These are phyloP conservation scores for Chaenodraco wilsoni DNA, from an alignment of 2,797 vertebrate genomes.

Conservation along the genomic window DNA sequence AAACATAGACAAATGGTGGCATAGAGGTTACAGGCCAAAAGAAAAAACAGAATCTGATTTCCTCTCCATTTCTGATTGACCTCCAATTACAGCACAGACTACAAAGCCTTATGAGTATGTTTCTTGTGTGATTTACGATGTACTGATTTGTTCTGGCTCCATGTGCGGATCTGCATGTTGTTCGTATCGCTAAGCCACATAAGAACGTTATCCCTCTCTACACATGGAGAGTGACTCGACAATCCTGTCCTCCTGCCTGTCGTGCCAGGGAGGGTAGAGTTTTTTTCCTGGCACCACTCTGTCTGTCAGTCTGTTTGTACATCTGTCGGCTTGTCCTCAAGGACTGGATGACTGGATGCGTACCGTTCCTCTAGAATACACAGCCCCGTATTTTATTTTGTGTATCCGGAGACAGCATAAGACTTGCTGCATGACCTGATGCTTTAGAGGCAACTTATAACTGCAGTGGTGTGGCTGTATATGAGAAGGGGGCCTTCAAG, in stretches of 20 bases:
- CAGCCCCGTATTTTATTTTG: constrained; percentile 50
- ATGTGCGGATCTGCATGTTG: constrained; percentile 39
- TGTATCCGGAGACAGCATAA: constrained; percentile 28
- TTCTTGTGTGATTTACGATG: constrained; percentile 10
- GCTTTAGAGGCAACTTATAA: constrained; percentile 2
- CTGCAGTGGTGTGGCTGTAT: background rate
- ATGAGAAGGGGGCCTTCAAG: background rate
- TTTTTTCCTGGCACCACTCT: constrained; percentile 55
- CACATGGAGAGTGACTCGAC: constrained; percentile 42
- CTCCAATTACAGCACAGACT: background rate
- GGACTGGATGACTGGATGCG: constrained; percentile 48
- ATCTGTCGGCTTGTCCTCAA: constrained; percentile 53
- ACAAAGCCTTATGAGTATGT: constrained; percentile 10
- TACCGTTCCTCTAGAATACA: constrained; percentile 22
- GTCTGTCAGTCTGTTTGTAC: constrained; percentile 61
- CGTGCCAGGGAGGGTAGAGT: constrained; percentile 49
- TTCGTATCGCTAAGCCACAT: constrained; percentile 23
- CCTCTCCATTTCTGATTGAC: constrained; percentile 11
- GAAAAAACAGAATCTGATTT: constrained; percentile 1
- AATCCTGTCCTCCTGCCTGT: constrained; percentile 45
- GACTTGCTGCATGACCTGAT: constrained; percentile 30
- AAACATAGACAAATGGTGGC: background rate
- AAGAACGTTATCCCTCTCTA: constrained; percentile 28
- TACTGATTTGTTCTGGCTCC: constrained; percentile 35
- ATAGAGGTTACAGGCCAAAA: constrained; percentile 7